Percentiles rank a stretch among this genome's conserved stretches.
Evolutionary conservation across 2,797 vertebrate genomes (phyloP).

Genomic region (Pseudotriccus pelzelni): DNA sequence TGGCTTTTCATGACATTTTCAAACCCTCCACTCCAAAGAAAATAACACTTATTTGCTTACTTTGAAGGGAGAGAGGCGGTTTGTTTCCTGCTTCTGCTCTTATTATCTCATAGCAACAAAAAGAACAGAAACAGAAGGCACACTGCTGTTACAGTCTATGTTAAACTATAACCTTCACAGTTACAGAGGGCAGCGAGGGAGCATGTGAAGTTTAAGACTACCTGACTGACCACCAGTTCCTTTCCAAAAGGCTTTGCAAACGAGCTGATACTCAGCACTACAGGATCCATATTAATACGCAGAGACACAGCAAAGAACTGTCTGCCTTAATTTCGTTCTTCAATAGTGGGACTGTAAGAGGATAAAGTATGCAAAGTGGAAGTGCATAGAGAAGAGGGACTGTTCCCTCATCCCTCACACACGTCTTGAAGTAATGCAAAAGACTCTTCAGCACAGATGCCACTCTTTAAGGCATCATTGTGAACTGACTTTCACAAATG

Average conservation of each 20-base stretch:
- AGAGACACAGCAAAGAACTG: not conserved
- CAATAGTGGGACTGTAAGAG: not conserved
- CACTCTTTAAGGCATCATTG: not conserved
- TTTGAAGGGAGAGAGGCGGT: not conserved
- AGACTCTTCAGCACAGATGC: not conserved
- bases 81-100: slow-evolving; percentile 43
- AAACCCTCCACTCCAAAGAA: not conserved
- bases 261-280: not conserved
- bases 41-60: slow-evolving; percentile 12
- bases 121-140: not conserved
- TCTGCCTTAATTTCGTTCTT: not conserved
- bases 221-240: not conserved
- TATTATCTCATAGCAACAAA: slow-evolving; percentile 45
- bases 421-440: not conserved
- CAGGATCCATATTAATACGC: not conserved
- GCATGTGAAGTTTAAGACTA: not conserved
- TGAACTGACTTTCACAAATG: not conserved
- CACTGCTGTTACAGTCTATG: not conserved
- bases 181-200: not conserved
- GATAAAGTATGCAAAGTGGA: not conserved
- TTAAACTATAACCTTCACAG: not conserved
- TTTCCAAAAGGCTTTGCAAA: not conserved
- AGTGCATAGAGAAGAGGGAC: not conserved
- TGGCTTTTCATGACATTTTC: not conserved
- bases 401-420: not conserved